Evolutionary conservation across 2,113 vertebrate genomes (phyloP).

Genomic region (Peucedramus taeniatus): DNA sequence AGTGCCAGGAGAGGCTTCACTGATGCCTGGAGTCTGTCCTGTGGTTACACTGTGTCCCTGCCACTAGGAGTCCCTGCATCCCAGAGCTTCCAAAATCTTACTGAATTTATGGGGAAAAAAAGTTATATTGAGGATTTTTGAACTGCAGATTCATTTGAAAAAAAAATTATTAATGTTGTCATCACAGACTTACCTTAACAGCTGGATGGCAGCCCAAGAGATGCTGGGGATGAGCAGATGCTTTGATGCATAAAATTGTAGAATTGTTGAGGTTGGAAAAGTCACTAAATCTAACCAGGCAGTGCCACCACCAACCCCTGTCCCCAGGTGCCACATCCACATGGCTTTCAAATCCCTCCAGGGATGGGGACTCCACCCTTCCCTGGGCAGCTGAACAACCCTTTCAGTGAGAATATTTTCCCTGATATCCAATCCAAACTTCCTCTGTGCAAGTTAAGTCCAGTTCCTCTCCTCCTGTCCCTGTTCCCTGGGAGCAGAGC

Average conservation of each 20-base stretch:
- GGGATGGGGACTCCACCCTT: not conserved
- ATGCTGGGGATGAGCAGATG: not conserved
- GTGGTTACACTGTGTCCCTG: not conserved
- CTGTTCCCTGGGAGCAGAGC: not conserved
- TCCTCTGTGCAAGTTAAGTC: not conserved
- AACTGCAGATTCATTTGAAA: not conserved
- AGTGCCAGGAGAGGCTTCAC: not conserved
- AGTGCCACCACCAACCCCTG: not conserved
- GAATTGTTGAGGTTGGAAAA: not conserved
- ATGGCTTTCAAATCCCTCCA: not conserved
- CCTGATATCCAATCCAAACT: not conserved
- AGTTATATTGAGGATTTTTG: not conserved
- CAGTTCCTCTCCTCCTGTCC: not conserved
- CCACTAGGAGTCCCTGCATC: constrained; percentile 47
- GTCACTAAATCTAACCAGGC: not conserved
- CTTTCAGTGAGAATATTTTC: not conserved
- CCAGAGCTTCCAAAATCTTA: not conserved
- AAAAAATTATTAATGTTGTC: not conserved
- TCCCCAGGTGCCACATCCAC: not conserved
- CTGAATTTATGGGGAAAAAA: not conserved
- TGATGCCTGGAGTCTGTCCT: not conserved
- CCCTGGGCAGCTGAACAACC: not conserved
- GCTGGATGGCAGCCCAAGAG: not conserved
- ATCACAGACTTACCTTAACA: not conserved
- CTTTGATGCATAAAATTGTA: not conserved